Conservation (phyloP, 2,888 invertebrate species). For the Achlya flavicornis region DNA sequence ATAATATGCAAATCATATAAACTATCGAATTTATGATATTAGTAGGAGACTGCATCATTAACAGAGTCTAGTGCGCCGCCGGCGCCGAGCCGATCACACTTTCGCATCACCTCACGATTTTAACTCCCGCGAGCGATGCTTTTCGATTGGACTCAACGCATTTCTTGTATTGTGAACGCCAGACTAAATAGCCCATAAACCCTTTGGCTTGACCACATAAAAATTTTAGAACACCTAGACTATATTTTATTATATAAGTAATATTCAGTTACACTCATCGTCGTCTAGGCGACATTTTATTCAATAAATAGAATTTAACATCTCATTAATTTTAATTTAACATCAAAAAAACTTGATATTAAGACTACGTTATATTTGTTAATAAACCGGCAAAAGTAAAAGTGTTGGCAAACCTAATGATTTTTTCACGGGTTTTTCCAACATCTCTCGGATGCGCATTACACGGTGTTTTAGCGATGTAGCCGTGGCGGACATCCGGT, state of each 20-base stretch:
- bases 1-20: too few relatives aligned
- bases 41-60: too few relatives aligned
- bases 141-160: too few relatives aligned
- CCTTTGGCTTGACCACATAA: too few relatives aligned
- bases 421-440: not conserved
- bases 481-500: slow-evolving; percentile 72
- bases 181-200: too few relatives aligned
- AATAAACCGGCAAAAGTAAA: not conserved
- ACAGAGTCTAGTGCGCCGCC: too few relatives aligned
- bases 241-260: too few relatives aligned
- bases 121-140: too few relatives aligned
- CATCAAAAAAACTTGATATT: not conserved
- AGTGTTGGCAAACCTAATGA: slow-evolving; percentile 17
- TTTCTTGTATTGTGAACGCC: too few relatives aligned
- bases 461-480: slow-evolving; percentile 68
- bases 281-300: not conserved
- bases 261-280: too few relatives aligned
- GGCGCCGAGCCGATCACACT: not conserved
- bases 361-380: not conserved
- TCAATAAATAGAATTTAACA: not conserved
- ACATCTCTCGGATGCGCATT: slow-evolving; percentile 41
- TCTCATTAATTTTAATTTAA: slow-evolving; percentile 3
- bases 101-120: not conserved
- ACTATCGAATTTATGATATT: too few relatives aligned
- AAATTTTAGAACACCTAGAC: too few relatives aligned